Conservation (phyloP, 2,888 invertebrate species). For the Rosalia funebris region DNA sequence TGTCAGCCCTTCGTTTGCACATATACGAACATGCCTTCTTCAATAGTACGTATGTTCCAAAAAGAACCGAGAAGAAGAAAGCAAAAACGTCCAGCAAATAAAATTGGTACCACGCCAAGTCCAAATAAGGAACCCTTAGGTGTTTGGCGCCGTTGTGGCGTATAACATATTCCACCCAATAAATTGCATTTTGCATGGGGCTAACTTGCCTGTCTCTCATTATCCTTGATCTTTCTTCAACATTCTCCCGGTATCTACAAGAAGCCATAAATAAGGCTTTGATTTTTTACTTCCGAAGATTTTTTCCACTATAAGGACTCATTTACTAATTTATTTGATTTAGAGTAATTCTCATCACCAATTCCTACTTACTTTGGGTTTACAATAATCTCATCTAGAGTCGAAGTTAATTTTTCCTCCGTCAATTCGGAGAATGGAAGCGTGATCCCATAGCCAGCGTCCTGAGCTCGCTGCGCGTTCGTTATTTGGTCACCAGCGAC, state of each 20-base stretch:
- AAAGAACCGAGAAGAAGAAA: no score
- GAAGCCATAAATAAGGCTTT: no score
- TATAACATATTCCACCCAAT: conserved; percentile 50
- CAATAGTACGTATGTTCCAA: no score
- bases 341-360: no score
- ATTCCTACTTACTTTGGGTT: conserved; percentile 37
- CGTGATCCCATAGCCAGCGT: conserved; percentile 19
- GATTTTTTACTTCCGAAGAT: no score
- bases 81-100: conserved; percentile 53
- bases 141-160: conserved; percentile 47
- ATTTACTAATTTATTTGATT: no score
- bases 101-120: conserved; percentile 46
- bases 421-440: conserved; percentile 17
- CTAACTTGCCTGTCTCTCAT: conserved; percentile 45
- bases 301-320: no score
- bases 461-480: conserved; percentile 27
- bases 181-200: conserved; percentile 46
- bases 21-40: no score
- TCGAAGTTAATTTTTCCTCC: conserved; percentile 26
- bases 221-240: conserved; percentile 36
- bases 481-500: conserved; percentile 32
- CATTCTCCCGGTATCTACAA: conserved; percentile 36
- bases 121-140: conserved; percentile 39
- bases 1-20: no score
- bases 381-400: conserved; percentile 30